phyloP scores from a whole-genome alignment of 2,888 invertebrate genomes.

The Cosmopolites sordidus region DNA sequence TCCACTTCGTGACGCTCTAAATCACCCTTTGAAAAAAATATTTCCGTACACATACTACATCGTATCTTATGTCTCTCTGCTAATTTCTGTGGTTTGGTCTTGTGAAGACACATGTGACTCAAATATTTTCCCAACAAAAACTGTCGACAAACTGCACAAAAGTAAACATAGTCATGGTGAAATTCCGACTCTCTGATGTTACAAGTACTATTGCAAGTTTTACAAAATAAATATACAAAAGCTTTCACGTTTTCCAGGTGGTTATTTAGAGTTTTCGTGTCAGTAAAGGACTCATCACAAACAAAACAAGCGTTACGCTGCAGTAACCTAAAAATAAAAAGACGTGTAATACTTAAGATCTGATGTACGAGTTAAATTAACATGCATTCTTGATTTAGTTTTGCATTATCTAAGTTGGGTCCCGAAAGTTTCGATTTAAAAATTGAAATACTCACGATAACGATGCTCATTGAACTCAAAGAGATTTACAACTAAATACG shows the following conservation, averaged over 20 bases:
- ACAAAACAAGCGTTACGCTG: neutral
- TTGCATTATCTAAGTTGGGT: no score
- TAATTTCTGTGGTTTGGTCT: conserved; percentile 5
- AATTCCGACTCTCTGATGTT: neutral
- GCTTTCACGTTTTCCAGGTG: conserved; percentile 19
- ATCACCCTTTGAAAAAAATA: conserved; percentile 21
- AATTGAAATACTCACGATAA: no score
- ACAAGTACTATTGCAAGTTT: conserved; percentile 6
- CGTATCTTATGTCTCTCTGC: conserved; percentile 22
- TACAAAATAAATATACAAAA: conserved; percentile 18
- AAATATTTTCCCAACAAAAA: conserved; percentile 6
- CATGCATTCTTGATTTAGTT: no score
- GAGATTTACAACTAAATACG: no score
- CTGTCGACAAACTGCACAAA: conserved; percentile 10
- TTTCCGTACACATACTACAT: conserved; percentile 27
- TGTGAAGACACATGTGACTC: conserved; percentile 16
- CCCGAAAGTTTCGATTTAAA: no score
- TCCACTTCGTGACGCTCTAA: neutral
- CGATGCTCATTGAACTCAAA: no score
- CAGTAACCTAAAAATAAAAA: conserved; percentile 10
- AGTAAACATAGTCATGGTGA: conserved; percentile 11
- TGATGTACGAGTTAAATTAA: no score
- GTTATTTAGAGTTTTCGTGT: neutral
- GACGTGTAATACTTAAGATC: neutral
- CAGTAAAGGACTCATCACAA: conserved; percentile 13